These are phyloP conservation scores for Fregetta grallaria DNA, from an alignment of 2,113 vertebrate species.

Conservation along the genomic window DNA sequence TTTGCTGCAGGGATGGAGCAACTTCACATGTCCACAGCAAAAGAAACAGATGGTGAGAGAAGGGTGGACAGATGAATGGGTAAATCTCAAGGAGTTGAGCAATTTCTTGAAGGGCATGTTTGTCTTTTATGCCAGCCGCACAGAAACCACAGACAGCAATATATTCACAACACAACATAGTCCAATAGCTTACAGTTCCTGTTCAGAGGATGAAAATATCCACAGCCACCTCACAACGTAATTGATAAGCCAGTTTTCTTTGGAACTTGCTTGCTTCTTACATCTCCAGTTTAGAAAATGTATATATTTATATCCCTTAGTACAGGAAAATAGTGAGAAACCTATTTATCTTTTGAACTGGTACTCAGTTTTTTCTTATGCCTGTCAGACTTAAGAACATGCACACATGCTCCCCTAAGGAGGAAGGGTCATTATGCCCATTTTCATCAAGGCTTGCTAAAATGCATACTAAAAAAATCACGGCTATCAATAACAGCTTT, in stretches of 20 bases:
- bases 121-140: not conserved
- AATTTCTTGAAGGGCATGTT: slow-evolving; percentile 33
- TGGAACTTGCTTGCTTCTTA: not conserved
- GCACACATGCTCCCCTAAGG: not conserved
- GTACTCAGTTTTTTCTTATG: not conserved
- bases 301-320: not conserved
- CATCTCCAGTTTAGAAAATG: not conserved
- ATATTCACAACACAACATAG: not conserved
- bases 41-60: slow-evolving; percentile 54
- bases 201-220: not conserved
- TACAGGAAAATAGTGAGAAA: not conserved
- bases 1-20: slow-evolving; percentile 50
- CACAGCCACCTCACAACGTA: not conserved
- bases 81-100: not conserved
- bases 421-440: not conserved
- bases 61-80: slow-evolving; percentile 29
- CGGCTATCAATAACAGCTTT: not conserved
- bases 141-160: not conserved
- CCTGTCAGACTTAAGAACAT: not conserved
- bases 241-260: not conserved
- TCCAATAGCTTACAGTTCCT: not conserved
- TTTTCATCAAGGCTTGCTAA: not conserved
- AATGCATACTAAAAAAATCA: not conserved
- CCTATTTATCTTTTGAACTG: not conserved
- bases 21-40: slow-evolving; percentile 4